Evolutionary conservation across 1,140 invertebrate species (phyloP), one percentile per base, ranked within the genome.

Genomic region (Daktulosphaira vitifoliae): DNA sequence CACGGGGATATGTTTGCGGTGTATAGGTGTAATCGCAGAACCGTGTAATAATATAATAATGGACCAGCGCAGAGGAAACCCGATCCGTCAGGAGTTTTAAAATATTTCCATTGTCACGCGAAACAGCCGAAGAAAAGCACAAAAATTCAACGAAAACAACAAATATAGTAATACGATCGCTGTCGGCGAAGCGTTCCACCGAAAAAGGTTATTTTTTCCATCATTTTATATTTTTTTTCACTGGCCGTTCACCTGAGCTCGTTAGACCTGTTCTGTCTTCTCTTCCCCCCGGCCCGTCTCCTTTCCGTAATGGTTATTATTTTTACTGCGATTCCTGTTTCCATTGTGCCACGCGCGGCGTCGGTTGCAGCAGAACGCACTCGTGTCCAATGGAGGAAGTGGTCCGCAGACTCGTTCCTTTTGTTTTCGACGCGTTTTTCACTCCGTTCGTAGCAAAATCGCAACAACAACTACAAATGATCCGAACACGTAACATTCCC

Each of bases 221-320:
- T 38, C 54, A 26, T 18, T 42, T 38, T 44, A 2, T 16, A 2
- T 44, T 46, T 13, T 13, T 29, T 46, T 48, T 22, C 53, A n/a
- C 42, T 50, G 39, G 38, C 65, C 46, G 8, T 59, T 62, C 56
- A 52, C 51, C 65, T 54, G 65, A 44, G 50, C 38, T 66, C 65
- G 64, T 65, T 52, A 52, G 46, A 65, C 42, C 56, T 62, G 49
- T 52, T 44, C 37, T 46, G 29, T 37, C 44, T 33, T 42, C 26
- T 38, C 53, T 3, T 18, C 53, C 18, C 11, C 16, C 20, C 65
- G 22, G 48, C 33, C 5, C 62, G 48, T 38, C 37, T 20, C n/a
- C n/a, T 15, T 18, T 49, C 33, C n/a, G 3, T 6, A 25, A 26
- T 44, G n/a, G 23, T 50, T 42, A 37, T 33, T 39, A 53, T 25